These are phyloP conservation scores for Grammatotria lemairii DNA, from an alignment of 2,113 vertebrate genomes.

Conservation along the genomic window DNA sequence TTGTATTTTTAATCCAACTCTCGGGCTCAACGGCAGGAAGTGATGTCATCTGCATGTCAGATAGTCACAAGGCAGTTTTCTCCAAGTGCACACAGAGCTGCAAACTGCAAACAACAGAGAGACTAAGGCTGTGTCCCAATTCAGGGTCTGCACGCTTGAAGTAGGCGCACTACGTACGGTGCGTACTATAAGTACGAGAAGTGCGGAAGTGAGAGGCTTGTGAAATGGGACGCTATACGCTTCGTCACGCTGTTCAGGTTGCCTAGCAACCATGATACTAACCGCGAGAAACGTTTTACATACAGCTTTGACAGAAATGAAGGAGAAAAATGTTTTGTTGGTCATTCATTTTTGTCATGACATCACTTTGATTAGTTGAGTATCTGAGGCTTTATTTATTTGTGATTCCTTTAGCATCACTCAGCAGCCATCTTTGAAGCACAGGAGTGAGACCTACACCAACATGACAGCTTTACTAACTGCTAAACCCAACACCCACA, in stretches of 20 bases:
- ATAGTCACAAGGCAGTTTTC: neutral
- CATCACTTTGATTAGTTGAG: no score
- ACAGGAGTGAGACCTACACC: neutral
- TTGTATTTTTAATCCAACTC: neutral
- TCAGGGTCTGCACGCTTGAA: accelerated
- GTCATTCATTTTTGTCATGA: no score
- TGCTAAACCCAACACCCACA: neutral
- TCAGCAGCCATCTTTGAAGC: neutral
- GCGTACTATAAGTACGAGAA: no score
- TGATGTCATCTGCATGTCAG: neutral
- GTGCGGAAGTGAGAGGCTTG: no score
- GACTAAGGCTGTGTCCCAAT: neutral
- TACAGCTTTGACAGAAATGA: no score
- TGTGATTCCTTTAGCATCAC: neutral
- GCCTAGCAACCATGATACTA: no score
- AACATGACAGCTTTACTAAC: neutral
- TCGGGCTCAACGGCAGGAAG: neutral
- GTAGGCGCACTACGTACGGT: accelerated
- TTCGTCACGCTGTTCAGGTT: no score
- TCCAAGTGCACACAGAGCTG: neutral
- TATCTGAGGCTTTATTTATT: no score
- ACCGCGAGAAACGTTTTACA: no score
- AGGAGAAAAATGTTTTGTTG: no score
- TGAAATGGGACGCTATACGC: no score
- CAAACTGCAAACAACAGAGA: neutral